Percentiles rank a stretch among this genome's conserved stretches.
Evolutionary conservation across 2,888 invertebrate species (phyloP).

Genomic region (Agrotis clavis): DNA sequence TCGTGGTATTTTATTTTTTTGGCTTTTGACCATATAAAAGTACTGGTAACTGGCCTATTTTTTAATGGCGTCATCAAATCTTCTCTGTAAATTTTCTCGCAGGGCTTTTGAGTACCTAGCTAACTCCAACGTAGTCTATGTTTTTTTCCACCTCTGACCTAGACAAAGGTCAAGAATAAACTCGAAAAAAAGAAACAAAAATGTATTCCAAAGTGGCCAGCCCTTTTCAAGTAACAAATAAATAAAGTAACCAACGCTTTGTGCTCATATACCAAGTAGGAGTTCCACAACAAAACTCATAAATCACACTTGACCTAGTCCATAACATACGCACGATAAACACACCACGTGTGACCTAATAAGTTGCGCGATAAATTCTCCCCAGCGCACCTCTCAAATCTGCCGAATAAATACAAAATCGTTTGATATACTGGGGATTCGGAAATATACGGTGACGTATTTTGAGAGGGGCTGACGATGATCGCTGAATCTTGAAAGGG

Average conservation of each 20-base stretch:
- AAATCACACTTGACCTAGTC: slow-evolving; percentile 54
- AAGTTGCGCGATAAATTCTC: slow-evolving; percentile 66
- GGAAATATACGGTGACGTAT: slow-evolving; percentile 6
- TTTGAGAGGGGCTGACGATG: not conserved
- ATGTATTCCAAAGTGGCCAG: not conserved
- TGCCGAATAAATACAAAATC: slow-evolving; percentile 68
- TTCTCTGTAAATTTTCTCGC: no score
- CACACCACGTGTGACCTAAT: slow-evolving; percentile 62
- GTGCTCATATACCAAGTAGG: slow-evolving; percentile 24
- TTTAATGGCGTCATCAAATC: no score
- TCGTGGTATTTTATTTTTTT: no score
- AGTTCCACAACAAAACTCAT: slow-evolving; percentile 30
- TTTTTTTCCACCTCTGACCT: no score
- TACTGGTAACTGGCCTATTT: no score
- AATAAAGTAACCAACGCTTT: slow-evolving; percentile 23
- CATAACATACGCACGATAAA: slow-evolving; percentile 35
- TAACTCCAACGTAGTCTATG: no score
- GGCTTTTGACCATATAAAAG: no score
- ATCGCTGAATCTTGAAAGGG: no score
- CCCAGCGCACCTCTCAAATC: slow-evolving; percentile 66
- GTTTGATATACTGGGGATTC: slow-evolving; percentile 26
- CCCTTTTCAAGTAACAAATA: not conserved
- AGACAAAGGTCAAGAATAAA: no score
- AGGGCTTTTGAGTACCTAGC: no score
- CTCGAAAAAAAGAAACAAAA: no score